Evolutionary conservation across 2,888 invertebrate species (phyloP), one percentile per base, ranked within the genome.

Genomic region (Yponomeuta evonymella): DNA sequence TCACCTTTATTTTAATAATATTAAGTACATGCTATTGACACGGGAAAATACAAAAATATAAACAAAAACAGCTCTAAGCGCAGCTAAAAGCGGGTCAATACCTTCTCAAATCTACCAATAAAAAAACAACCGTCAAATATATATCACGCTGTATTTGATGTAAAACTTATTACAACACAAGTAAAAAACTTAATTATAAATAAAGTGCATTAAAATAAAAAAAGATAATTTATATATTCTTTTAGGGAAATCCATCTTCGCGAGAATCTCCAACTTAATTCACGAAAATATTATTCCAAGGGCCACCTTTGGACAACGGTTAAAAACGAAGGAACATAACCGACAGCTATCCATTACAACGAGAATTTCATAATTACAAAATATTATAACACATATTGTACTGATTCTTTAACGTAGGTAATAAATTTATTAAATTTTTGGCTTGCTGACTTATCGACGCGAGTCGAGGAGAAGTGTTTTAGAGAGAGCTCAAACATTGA

Each of bases 91-190:
- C 86, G 77, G 83, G 82, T 80, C 81, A 9, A 36, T 75, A 83
- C 76, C 76, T 73, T 74, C 78, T 78, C 81, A 77, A 70, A n/a
- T 78, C 78, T 83, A 84, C 76, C 79, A 84, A 84, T 83, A 83
- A 85, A 70, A 87, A 86, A 80, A 83, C 82, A 81, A 81, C 73
- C 79, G 77, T 82, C 80, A 84, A 84, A 86, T 85, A 84, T 85
- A 83, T 84, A 86, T 82, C 84, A 88, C 84, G 84, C 85, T 90
- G 86, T 88, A 89, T 89, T 88, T 87, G 83, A 87, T 85, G 83
- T 85, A 85, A 85, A 88, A 85, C 81, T 85, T 83, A 85, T 82
- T 85, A 87, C 83, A 88, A 87, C 84, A 83, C 77, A 83, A 81
- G 83, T 84, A 85, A 88, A 87, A 86, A 86, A 80, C 77, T 78